phyloP scores from a whole-genome alignment of 2,888 invertebrate genomes.

The Prenolepis imparis region DNA sequence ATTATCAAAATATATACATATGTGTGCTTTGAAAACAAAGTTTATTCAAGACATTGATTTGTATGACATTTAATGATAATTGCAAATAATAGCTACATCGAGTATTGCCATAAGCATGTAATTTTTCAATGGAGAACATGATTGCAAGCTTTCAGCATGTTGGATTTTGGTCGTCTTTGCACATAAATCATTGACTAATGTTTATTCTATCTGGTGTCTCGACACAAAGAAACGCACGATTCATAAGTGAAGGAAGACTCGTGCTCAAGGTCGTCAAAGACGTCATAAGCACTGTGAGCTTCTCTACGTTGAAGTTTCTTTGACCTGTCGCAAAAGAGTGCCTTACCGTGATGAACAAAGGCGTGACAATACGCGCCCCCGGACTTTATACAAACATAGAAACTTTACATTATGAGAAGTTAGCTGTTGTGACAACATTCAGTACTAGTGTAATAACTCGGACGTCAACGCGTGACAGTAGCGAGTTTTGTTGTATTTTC shows the following conservation, averaged over 20 bases:
- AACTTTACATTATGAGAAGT: conserved; percentile 45
- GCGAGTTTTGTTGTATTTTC: conserved; percentile 17
- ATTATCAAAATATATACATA: not conserved
- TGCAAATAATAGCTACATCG: not conserved
- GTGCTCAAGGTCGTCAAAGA: conserved; percentile 58
- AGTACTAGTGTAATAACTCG: conserved; percentile 34
- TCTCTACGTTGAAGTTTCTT: conserved; percentile 52
- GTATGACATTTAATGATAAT: not conserved
- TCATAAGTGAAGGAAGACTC: conserved; percentile 44
- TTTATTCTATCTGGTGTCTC: conserved; percentile 33
- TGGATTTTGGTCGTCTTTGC: conserved; percentile 13
- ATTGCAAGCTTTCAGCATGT: conserved; percentile 4
- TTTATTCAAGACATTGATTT: not conserved
- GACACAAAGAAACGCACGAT: conserved; percentile 11
- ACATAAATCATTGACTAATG: conserved; percentile 9
- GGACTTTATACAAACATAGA: conserved; percentile 46
- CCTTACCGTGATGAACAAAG: conserved; percentile 35
- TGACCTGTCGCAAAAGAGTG: conserved; percentile 57
- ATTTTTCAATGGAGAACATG: not conserved
- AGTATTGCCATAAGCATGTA: not conserved
- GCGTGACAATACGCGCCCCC: conserved; percentile 33
- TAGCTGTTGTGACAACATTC: conserved; percentile 49
- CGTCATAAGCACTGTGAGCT: conserved; percentile 50
- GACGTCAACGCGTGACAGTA: conserved; percentile 23
- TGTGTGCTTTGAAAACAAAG: not conserved